Percentiles rank a stretch among this genome's conserved stretches.
These are phyloP conservation scores for Coracias cyanogaster DNA, from an alignment of 2,797 vertebrate species.

Conservation along the genomic window DNA sequence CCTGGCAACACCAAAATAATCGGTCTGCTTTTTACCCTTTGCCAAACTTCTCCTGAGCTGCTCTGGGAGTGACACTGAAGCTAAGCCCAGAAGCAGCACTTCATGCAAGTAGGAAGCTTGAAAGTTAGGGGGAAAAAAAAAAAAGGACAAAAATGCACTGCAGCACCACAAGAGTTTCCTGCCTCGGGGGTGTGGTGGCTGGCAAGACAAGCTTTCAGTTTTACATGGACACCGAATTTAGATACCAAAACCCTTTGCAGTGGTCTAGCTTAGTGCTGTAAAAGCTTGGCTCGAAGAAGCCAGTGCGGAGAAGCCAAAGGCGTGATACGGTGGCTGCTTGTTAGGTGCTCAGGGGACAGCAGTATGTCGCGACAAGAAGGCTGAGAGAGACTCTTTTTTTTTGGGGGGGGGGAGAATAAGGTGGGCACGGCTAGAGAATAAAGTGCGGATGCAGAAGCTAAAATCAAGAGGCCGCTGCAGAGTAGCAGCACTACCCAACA, in stretches of 20 bases:
- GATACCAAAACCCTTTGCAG: background rate
- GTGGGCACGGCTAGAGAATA: background rate
- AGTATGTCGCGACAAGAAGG: background rate
- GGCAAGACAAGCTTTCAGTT: background rate
- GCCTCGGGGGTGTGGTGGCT: background rate
- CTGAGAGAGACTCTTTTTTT: background rate
- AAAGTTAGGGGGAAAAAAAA: background rate
- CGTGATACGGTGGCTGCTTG: background rate
- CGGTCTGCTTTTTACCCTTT: background rate
- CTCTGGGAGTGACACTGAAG: background rate
- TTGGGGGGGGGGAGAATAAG: background rate
- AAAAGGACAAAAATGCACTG: background rate
- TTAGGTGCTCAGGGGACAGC: background rate
- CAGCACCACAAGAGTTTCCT: background rate
- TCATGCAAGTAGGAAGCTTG: background rate
- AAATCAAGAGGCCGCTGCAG: background rate
- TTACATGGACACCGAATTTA: background rate
- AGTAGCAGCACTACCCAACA: fast-evolving
- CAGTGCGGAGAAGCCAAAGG: background rate
- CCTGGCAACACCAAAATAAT: background rate
- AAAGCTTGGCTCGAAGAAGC: background rate
- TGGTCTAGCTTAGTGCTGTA: background rate
- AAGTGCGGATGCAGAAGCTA: background rate
- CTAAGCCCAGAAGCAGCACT: background rate
- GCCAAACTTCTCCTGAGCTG: background rate